These are phyloP conservation scores for Halcyon senegalensis DNA, from an alignment of 2,113 vertebrate species.

Conservation along the genomic window DNA sequence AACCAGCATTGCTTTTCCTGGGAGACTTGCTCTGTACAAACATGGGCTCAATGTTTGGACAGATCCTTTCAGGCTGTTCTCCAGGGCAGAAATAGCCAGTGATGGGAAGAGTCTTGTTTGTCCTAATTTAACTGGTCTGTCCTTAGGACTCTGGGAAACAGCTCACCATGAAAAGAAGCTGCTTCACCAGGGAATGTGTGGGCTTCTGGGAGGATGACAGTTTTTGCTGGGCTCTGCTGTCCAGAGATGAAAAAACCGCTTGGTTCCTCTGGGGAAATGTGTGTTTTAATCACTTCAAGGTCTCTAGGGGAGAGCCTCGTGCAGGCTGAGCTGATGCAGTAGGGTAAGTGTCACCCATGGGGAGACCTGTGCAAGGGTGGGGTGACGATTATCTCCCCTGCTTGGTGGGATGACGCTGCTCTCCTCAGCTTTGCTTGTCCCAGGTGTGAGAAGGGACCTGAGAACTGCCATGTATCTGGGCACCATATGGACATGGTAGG, in stretches of 20 bases:
- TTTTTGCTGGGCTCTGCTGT: not conserved
- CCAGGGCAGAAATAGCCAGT: not conserved
- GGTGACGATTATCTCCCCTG: not conserved
- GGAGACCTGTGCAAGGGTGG: not conserved
- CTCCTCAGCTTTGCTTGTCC: not conserved
- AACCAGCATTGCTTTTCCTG: not conserved
- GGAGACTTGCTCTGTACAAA: not conserved
- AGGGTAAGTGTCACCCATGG: not conserved
- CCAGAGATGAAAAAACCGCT: not conserved
- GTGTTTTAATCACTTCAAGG: not conserved
- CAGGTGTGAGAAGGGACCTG: not conserved
- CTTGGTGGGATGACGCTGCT: not conserved
- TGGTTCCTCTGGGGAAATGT: not conserved
- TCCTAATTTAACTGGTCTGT: not conserved
- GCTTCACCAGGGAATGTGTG: not conserved
- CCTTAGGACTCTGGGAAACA: not conserved
- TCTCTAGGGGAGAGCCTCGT: not conserved
- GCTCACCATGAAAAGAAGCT: not conserved
- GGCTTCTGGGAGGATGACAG: not conserved
- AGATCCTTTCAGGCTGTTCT: not conserved
- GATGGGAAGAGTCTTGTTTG: not conserved
- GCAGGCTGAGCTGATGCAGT: not conserved
- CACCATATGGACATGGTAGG: too few relatives aligned
- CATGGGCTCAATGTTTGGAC: not conserved
- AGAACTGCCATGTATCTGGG: accelerated